Base-by-base conservation (phyloP, 2,888 invertebrate species). In the Zelleria hepariella region DNA sequence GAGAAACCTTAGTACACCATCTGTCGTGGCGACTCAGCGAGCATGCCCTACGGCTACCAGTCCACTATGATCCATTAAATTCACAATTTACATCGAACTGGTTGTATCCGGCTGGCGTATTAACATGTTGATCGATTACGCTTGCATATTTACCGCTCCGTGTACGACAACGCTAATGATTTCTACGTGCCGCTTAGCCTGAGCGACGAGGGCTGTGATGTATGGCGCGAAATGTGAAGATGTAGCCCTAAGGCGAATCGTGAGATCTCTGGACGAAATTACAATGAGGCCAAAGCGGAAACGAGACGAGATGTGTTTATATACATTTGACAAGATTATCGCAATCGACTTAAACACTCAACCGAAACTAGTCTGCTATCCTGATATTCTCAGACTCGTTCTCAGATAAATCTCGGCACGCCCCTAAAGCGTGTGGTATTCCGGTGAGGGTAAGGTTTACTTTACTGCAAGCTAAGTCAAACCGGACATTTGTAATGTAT, bases 121-220 rank as follows among this genome's bases (percentile, higher is more conserved):
- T 77, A 72, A 68, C 70, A 74, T 75, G 68, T 71, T 72, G 77
- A 76, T 76, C 68, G 75, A 73, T 76, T 64, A 69, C 71, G 64
- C 68, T 65, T 72, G 71, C 71, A 75, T 75, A 74, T 74, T 76
- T 70, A 76, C 15, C 51, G 51, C 10, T 51, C 23, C 10, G 32
- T 42, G 32, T 42, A 42, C 32, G 20, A 51, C 51, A 51, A 51
- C 23, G 21, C 21, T 51, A 51, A 51, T 51, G 51, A 21, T 51
- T 3, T 51, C 51, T 51, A 23, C 51, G 21, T 21, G 51, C 23
- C 23, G 23, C 21, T 51, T 42, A 20, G 51, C 51, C 21, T 51
- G 5, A 51, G 20, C 21, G 51, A 20, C 10, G 51, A 7, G 18
- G 10, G 32, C 15, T 42, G 32, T 15, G 15, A 42, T 42, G 32